Conservation (phyloP, 2,113 vertebrate genomes). For the Pluvialis apricaria region DNA sequence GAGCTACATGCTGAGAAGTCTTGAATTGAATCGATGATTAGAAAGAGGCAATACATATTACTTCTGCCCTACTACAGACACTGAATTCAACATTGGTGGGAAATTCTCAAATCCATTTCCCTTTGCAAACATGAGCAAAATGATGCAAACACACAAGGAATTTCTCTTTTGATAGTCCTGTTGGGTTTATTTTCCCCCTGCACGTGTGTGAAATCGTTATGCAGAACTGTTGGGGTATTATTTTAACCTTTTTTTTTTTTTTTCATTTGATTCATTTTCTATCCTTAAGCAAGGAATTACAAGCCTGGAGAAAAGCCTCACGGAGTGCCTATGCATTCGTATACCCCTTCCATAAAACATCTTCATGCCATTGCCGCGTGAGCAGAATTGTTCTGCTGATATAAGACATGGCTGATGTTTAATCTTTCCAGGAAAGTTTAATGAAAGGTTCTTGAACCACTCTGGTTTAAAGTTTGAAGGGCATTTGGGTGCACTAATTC, state of each 20-base stretch:
- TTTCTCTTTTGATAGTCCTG: not conserved
- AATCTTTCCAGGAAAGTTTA: slow-evolving; percentile 61
- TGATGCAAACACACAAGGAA: not conserved
- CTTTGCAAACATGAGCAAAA: slow-evolving; percentile 21
- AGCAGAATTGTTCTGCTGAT: slow-evolving; percentile 1
- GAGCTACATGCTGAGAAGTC: slow-evolving; percentile 27
- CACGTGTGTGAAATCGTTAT: not conserved
- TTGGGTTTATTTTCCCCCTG: not conserved
- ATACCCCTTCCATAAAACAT: not conserved
- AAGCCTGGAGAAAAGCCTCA: not conserved
- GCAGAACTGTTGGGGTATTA: not conserved
- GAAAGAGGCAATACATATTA: not conserved
- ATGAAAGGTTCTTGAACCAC: slow-evolving; percentile 42
- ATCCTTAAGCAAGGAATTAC: not conserved
- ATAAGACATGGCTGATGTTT: slow-evolving; percentile 42
- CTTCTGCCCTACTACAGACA: slow-evolving; percentile 20
- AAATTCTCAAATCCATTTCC: slow-evolving; percentile 26
- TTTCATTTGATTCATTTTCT: not conserved
- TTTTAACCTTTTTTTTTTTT: not conserved
- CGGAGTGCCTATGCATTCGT: not conserved
- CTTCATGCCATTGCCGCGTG: not conserved
- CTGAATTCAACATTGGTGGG: not conserved
- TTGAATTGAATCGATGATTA: slow-evolving; percentile 25
- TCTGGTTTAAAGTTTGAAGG: slow-evolving; percentile 65
- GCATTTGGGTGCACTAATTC: slow-evolving; percentile 6